Evolutionary conservation across 2,113 vertebrate genomes (phyloP).

Genomic region (Fulmarus glacialis): DNA sequence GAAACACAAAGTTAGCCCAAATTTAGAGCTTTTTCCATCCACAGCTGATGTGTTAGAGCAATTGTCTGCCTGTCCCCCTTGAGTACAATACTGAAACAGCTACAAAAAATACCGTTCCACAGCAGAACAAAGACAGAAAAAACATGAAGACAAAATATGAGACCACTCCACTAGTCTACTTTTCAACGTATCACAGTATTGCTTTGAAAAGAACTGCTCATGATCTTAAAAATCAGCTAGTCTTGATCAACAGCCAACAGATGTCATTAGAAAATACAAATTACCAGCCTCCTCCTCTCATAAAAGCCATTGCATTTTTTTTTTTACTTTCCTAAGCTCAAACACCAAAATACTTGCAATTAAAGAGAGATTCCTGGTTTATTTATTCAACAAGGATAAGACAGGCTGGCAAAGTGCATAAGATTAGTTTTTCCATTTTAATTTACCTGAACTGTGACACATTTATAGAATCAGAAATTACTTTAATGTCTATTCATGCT

Average conservation of each 20-base stretch:
- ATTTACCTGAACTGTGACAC: neutral
- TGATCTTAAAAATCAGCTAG: neutral
- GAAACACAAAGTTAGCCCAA: constrained; percentile 51
- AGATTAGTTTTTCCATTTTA: neutral
- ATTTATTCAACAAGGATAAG: neutral
- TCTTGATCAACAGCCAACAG: constrained; percentile 6
- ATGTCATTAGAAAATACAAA: constrained; percentile 38
- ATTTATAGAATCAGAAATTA: neutral
- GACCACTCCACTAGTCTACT: neutral
- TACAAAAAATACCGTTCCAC: constrained; percentile 10
- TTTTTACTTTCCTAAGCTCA: neutral
- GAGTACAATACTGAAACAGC: constrained; percentile 42
- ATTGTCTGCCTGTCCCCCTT: constrained; percentile 33
- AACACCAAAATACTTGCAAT: neutral
- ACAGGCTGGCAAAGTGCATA: neutral
- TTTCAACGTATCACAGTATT: neutral
- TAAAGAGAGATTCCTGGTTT: neutral
- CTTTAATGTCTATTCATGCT: neutral
- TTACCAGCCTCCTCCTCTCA: neutral
- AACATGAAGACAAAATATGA: constrained; percentile 2
- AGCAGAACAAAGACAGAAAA: constrained; percentile 54
- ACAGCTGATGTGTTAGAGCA: constrained; percentile 33
- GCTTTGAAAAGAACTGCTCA: neutral
- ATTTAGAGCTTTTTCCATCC: constrained; percentile 47
- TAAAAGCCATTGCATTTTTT: neutral